Conservation (phyloP, 2,797 vertebrate genomes). For the Crenichthys baileyi region DNA sequence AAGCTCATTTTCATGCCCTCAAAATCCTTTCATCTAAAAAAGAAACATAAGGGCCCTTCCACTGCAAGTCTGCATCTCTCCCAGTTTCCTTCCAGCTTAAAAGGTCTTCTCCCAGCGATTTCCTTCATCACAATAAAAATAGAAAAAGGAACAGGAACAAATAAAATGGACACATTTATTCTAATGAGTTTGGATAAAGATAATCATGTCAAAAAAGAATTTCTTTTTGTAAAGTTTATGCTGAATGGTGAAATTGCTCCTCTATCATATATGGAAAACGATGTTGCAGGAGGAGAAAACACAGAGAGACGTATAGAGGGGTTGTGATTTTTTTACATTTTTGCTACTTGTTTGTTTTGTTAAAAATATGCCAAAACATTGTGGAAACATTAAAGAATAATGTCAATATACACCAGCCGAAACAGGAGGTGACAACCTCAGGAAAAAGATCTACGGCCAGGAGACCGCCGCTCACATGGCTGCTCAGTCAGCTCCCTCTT, state of each 20-base stretch:
- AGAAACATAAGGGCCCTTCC: neutral
- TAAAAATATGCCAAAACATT: neutral
- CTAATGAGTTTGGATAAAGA: neutral
- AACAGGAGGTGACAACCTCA: no score
- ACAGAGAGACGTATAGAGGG: neutral
- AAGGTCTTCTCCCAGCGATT: neutral
- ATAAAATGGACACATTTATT: neutral
- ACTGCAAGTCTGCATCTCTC: neutral
- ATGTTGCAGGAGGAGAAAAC: neutral
- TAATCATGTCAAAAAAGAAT: neutral
- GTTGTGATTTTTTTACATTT: neutral
- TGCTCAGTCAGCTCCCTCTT: no score
- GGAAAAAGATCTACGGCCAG: no score
- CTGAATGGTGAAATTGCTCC: neutral
- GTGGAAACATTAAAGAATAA: neutral
- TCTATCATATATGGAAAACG: neutral
- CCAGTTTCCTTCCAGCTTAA: neutral
- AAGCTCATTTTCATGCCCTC: neutral
- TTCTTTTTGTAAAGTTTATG: neutral
- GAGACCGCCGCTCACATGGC: neutral
- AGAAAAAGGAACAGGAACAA: neutral
- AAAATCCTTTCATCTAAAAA: neutral
- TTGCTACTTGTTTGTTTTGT: neutral
- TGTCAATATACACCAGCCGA: neutral
- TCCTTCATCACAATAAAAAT: neutral